Percentiles rank a stretch among this genome's conserved stretches.
Conservation (phyloP, 2,113 vertebrate genomes). For the Hepsetus odoe region DNA sequence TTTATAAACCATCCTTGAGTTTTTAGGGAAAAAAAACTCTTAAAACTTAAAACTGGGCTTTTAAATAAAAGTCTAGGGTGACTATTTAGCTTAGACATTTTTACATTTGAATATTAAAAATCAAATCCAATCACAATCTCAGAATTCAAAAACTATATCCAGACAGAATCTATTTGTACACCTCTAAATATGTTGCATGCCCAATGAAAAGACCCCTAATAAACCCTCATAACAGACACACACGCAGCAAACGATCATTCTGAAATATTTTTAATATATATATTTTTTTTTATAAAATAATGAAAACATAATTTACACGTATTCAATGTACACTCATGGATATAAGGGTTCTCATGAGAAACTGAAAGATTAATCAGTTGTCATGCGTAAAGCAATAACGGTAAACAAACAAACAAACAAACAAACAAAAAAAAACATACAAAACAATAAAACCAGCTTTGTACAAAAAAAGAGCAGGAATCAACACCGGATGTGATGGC, state of each 20-base stretch:
- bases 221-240: background rate
- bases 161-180: no score
- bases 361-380: slow-evolving; percentile 56
- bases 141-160: no score
- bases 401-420: no score
- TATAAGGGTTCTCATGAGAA: slow-evolving; percentile 74
- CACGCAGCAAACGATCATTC: slow-evolving; percentile 43
- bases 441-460: slow-evolving; percentile 28
- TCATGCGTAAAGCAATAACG: slow-evolving; percentile 50
- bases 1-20: no score
- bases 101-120: no score
- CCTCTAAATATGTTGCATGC: no score
- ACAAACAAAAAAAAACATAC: slow-evolving; percentile 22
- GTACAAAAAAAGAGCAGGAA: slow-evolving; percentile 50
- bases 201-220: no score
- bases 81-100: no score
- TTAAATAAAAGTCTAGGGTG: no score
- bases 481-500: slow-evolving; percentile 22
- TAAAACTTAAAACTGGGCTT: no score
- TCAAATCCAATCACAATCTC: no score
- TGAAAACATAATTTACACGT: slow-evolving; percentile 84
- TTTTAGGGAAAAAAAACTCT: no score
- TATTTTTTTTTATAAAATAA: slow-evolving; percentile 84
- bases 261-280: slow-evolving; percentile 64
- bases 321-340: slow-evolving; percentile 81